Evolutionary conservation across 2,888 invertebrate genomes (phyloP), one percentile per base, ranked within the genome.

Genomic region (Diogma glabrata): DNA sequence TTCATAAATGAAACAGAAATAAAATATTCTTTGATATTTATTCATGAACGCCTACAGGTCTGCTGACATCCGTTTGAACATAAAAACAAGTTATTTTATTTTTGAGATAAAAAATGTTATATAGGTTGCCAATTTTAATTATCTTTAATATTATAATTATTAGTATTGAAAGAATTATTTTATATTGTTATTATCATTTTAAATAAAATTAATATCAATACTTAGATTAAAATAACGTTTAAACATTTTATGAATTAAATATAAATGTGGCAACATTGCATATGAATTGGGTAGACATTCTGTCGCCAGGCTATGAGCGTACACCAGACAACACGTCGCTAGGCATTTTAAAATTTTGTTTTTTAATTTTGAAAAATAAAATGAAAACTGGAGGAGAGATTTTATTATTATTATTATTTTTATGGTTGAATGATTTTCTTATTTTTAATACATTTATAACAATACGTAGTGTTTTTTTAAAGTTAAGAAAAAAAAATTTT

Each of bases 201-300:
- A n/a, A n/a, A n/a, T n/a, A n/a, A n/a, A n/a, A n/a, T n/a, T n/a
- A n/a, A n/a, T n/a, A n/a, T n/a, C n/a, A n/a, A n/a, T n/a, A n/a
- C n/a, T n/a, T n/a, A n/a, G n/a, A n/a, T n/a, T n/a, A n/a, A n/a
- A n/a, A n/a, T n/a, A n/a, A n/a, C n/a, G n/a, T n/a, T n/a, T n/a
- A 6, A 36, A 36, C 36, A 36, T 36, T 14, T 14, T n/a, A 14
- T 45, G 22, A 9, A 24, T 9, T 24, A 24, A 24, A 24, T 7
- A 24, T 7, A 46, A 46, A 59, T 61, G 57, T 72, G 83, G 77
- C 84, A 84, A 81, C 85, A 70, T 57, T 66, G 82, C 76, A 66
- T 65, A 73, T 79, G 79, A 82, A 82, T 81, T 77, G 59, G 81
- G 86, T 86, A 88, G 88, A 88, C 88, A 87, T 84, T 85, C 86